Conservation (phyloP, 2,797 vertebrate species). For the Dallia pectoralis region DNA sequence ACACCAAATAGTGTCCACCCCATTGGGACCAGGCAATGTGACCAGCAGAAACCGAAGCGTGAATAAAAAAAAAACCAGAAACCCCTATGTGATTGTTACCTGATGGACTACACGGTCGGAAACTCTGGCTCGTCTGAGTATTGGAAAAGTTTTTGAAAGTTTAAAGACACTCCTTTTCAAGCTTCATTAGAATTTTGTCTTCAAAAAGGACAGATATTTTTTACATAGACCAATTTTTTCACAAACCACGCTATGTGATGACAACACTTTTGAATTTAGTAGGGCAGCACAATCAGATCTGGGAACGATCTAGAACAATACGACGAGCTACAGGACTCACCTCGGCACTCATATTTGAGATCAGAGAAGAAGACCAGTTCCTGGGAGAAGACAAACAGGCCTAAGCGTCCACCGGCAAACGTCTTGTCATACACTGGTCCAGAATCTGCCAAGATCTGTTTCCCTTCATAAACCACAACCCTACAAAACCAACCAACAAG, state of each 20-base stretch:
- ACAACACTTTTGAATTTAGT: too few relatives aligned
- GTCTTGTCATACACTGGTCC: constrained; percentile 94
- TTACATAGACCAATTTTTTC: neutral
- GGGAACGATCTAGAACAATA: neutral
- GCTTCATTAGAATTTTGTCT: constrained; percentile 14
- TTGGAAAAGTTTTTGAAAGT: constrained; percentile 64
- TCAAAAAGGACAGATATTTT: constrained; percentile 25
- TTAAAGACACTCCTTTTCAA: constrained; percentile 30
- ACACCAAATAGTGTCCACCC: constrained; percentile 5
- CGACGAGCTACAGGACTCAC: constrained; percentile 70
- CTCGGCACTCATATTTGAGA: constrained; percentile 98
- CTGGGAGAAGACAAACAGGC: constrained; percentile 99
- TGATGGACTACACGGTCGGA: constrained; percentile 61
- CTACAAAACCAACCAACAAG: constrained; percentile 62
- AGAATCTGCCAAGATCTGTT: constrained; percentile 97
- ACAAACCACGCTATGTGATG: neutral
- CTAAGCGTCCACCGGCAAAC: constrained; percentile 91
- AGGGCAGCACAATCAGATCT: neutral
- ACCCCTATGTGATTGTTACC: constrained; percentile 60
- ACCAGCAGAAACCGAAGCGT: constrained; percentile 56
- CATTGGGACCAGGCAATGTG: constrained; percentile 58
- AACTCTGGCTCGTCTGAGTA: constrained; percentile 72
- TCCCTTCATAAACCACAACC: constrained; percentile 96
- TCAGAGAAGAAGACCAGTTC: constrained; percentile 99
- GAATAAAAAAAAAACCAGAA: constrained; percentile 50